Evolutionary conservation across 2,888 invertebrate genomes (phyloP).

Genomic region (Mesorhabditis sp.): DNA sequence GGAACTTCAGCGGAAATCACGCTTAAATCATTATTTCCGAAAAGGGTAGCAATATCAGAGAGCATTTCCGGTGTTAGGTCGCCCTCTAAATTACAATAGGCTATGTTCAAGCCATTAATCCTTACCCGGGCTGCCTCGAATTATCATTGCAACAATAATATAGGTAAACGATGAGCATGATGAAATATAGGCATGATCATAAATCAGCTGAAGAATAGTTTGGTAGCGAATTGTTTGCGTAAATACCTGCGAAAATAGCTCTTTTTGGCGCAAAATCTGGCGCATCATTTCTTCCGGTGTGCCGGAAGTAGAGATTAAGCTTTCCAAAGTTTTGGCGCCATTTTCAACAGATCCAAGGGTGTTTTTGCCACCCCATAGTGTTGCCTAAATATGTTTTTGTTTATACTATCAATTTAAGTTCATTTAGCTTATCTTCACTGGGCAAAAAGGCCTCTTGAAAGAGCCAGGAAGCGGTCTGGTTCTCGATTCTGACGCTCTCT

Average conservation of each 20-base stretch:
- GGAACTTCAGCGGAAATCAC: conserved; percentile 77
- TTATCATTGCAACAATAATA: conserved; percentile 47
- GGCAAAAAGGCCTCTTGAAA: no score
- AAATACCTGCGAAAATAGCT: not conserved
- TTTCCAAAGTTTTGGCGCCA: not conserved
- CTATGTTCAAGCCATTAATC: not conserved
- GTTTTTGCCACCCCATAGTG: conserved; percentile 2
- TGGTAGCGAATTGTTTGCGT: not conserved
- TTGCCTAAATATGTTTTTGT: not conserved
- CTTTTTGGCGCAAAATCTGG: not conserved
- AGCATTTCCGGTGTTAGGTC: conserved; percentile 70
- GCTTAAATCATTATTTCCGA: conserved; percentile 68
- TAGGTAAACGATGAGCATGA: conserved; percentile 50
- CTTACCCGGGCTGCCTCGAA: conserved; percentile 40
- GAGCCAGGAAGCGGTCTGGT: no score
- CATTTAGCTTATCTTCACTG: no score
- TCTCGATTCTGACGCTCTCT: no score
- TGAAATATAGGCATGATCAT: conserved; percentile 33
- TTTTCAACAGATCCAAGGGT: not conserved
- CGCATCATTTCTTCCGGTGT: not conserved
- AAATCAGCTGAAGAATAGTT: conserved; percentile 24
- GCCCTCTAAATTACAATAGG: conserved; percentile 34
- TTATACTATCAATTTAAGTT: no score
- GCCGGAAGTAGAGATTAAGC: not conserved
- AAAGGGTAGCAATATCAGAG: conserved; percentile 70